Conservation (phyloP, 2,797 vertebrate species). For the Avahi laniger region DNA sequence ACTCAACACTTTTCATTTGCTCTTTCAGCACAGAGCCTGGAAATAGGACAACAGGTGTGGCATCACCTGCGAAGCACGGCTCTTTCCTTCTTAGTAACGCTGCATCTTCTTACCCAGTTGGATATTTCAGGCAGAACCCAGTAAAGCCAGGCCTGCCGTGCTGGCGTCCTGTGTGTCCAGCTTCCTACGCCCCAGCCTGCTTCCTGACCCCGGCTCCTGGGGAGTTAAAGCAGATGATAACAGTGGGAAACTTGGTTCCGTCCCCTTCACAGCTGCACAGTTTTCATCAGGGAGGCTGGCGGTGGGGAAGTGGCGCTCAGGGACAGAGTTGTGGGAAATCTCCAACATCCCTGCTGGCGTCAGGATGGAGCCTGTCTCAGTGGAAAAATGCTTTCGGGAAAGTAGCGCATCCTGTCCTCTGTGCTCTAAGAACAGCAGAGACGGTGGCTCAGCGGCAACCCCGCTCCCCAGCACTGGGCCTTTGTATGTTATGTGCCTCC, state of each 20-base stretch:
- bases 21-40: neutral
- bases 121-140: neutral
- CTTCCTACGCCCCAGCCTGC: neutral
- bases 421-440: neutral
- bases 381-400: neutral
- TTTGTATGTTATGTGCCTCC: neutral
- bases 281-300: neutral
- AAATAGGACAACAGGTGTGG: neutral
- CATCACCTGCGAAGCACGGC: too few relatives aligned
- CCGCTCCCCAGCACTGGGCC: fast-evolving
- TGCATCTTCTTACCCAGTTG: neutral
- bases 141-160: neutral
- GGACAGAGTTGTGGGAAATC: neutral
- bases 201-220: neutral
- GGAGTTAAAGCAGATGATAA: neutral
- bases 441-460: neutral
- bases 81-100: neutral
- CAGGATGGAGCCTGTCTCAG: neutral
- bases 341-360: neutral
- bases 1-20: neutral
- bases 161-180: constrained; percentile 5
- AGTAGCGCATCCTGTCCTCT: neutral
- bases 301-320: neutral
- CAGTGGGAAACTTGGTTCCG: neutral
- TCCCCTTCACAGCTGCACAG: neutral